phyloP scores from a whole-genome alignment of 1,140 invertebrate species.

The Chironomus striatipennis region DNA sequence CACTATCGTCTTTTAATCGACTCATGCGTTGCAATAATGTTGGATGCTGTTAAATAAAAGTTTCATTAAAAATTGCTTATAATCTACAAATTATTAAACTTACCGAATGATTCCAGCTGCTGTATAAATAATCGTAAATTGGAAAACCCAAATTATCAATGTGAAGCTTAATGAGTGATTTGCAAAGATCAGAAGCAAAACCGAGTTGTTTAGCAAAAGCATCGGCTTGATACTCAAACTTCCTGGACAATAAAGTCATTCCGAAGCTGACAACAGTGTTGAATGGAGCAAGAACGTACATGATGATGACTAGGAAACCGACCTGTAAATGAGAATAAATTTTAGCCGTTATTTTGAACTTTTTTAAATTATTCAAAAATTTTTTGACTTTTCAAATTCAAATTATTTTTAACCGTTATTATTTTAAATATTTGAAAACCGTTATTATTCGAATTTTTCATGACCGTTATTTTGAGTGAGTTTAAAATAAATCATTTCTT shows the following conservation, averaged over 20 bases:
- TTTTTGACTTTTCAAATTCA: too few relatives aligned
- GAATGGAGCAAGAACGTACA: slow-evolving; percentile 87
- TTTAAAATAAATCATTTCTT: too few relatives aligned
- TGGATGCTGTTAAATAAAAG: slow-evolving; percentile 58
- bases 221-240: slow-evolving; percentile 97
- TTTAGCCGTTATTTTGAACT: too few relatives aligned
- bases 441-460: too few relatives aligned
- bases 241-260: slow-evolving; percentile 57
- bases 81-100: background rate
- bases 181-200: slow-evolving; percentile 58
- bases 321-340: background rate
- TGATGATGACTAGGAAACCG: slow-evolving; percentile 84
- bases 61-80: background rate
- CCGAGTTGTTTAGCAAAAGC: slow-evolving; percentile 77
- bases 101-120: slow-evolving; percentile 81
- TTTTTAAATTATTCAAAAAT: background rate
- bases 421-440: too few relatives aligned
- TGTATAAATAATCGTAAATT: slow-evolving; percentile 81
- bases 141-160: slow-evolving; percentile 94
- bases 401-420: too few relatives aligned
- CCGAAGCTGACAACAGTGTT: slow-evolving; percentile 73
- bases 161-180: slow-evolving; percentile 84
- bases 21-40: slow-evolving; percentile 85
- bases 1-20: slow-evolving; percentile 25
- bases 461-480: too few relatives aligned